Percentiles rank a stretch among this genome's conserved stretches.
Evolutionary conservation across 2,888 invertebrate genomes (phyloP).

Genomic region (Adelognathus sp.): DNA sequence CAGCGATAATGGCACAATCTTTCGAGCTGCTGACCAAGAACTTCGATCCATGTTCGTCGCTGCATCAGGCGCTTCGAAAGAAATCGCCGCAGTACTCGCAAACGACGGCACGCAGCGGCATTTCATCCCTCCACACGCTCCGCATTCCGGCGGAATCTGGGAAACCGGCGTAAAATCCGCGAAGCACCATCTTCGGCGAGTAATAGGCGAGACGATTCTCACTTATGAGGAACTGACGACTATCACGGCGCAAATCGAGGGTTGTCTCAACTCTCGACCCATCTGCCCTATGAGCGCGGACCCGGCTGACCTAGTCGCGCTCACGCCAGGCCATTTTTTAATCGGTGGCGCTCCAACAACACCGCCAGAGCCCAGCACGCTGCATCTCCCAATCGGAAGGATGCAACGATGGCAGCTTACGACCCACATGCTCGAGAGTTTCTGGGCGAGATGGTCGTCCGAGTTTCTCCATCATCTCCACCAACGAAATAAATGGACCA

Average conservation of each 20-base stretch:
- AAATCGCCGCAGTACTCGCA: not conserved
- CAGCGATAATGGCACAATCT: not conserved
- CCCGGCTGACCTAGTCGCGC: not conserved
- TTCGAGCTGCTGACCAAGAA: not conserved
- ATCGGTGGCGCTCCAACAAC: not conserved
- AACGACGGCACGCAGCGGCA: not conserved
- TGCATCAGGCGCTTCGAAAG: not conserved
- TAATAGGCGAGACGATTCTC: not conserved
- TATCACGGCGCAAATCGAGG: not conserved
- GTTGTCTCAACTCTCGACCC: not conserved
- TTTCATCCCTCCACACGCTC: not conserved
- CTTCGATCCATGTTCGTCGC: not conserved
- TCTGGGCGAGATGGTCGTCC: not conserved
- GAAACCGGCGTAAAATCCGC: not conserved
- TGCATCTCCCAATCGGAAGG: not conserved
- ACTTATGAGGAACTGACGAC: not conserved
- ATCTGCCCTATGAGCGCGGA: not conserved
- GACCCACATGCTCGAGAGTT: not conserved
- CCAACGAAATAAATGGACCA: not conserved
- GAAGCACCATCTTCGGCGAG: not conserved
- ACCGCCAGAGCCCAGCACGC: not conserved
- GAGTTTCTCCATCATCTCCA: not conserved
- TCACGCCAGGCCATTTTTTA: not conserved
- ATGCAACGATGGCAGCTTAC: not conserved
- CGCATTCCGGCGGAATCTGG: constrained; percentile 4